A percentile compares a stretch with the other conserved stretches of the same genome.
Evolutionary conservation across 2,888 invertebrate species (phyloP).

Genomic region (Minunthozetes semirufus): DNA sequence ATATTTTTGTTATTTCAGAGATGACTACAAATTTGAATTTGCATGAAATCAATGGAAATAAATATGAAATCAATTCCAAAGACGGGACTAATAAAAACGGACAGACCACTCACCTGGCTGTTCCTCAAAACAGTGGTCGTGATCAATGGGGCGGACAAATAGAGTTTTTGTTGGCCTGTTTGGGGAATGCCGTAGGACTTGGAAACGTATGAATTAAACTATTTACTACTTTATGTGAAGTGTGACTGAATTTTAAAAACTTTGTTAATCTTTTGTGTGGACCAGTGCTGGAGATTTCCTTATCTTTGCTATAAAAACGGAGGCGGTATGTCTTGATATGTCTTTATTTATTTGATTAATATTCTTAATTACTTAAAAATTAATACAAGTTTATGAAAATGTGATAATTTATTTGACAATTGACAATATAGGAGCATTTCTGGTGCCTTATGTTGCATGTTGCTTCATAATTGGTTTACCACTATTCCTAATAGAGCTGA

Average conservation of each 20-base stretch:
- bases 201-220: conserved; percentile 65
- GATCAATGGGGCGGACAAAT: conserved; percentile 83
- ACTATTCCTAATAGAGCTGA: conserved; percentile 41
- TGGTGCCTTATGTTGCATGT: conserved; percentile 41
- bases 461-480: conserved; percentile 41
- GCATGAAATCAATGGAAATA: conserved; percentile 1
- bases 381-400: background rate
- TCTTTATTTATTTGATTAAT: background rate
- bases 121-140: conserved; percentile 60
- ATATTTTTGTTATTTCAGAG: background rate
- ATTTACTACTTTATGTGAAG: background rate
- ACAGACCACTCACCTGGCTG: background rate
- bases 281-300: conserved; percentile 71
- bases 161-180: conserved; percentile 86
- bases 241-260: background rate
- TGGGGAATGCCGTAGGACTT: conserved; percentile 84
- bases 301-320: conserved; percentile 95
- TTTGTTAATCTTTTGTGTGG: background rate
- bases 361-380: background rate
- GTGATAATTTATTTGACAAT: background rate
- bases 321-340: conserved; percentile 59
- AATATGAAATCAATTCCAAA: conserved; percentile 17
- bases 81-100: background rate
- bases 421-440: conserved; percentile 40
- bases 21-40: conserved; percentile 4